phyloP scores from a whole-genome alignment of 2,113 vertebrate genomes.

The Brachyistius frenatus region DNA sequence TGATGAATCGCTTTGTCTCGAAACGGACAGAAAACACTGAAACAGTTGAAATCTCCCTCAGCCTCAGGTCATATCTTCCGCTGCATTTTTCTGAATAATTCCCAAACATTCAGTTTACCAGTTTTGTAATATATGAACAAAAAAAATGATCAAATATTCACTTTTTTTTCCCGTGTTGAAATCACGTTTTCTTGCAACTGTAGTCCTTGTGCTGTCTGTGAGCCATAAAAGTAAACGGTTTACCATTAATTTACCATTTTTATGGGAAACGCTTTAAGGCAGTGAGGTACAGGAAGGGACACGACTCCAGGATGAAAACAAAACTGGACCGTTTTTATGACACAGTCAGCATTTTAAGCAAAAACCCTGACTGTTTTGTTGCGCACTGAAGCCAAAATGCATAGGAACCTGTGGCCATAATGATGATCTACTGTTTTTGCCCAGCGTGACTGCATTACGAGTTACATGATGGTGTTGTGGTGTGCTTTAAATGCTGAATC shows the following conservation, averaged over 20 bases:
- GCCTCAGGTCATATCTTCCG: no score
- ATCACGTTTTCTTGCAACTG: background rate
- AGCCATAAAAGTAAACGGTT: constrained; percentile 27
- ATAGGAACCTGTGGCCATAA: constrained; percentile 33
- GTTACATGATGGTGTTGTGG: constrained; percentile 34
- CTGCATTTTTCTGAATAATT: background rate
- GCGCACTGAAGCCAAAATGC: constrained; percentile 33
- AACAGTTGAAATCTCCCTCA: no score
- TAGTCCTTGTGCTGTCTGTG: background rate
- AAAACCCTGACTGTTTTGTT: constrained; percentile 25
- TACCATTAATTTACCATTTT: constrained; percentile 31
- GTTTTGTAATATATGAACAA: background rate
- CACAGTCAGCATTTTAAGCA: constrained; percentile 38
- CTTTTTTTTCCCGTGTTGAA: background rate
- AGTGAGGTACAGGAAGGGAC: constrained; percentile 31
- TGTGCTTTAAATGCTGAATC: constrained; percentile 45
- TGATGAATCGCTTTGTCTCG: no score
- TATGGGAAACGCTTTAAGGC: constrained; percentile 23
- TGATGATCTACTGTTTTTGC: constrained; percentile 26
- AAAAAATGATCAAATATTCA: background rate
- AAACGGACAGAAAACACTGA: no score
- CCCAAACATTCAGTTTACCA: background rate
- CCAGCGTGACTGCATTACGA: constrained; percentile 15
- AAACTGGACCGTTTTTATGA: constrained; percentile 44
- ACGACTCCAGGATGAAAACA: constrained; percentile 38